Conservation (phyloP, 1,140 invertebrate species). For the Neodiprion lecontei region DNA sequence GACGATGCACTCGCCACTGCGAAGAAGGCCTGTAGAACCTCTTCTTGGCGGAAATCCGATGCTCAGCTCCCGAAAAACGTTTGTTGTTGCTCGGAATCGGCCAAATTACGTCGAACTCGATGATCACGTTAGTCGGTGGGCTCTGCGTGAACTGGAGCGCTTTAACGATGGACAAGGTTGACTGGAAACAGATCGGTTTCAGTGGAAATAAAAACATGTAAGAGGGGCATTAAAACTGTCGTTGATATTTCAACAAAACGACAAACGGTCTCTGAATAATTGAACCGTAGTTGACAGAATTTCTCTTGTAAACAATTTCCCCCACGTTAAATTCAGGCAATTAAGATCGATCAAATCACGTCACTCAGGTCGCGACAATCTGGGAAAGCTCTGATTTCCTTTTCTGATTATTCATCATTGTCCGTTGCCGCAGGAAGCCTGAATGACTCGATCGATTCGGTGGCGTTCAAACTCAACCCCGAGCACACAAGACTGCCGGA, state of each 20-base stretch:
- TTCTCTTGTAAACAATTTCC: not conserved
- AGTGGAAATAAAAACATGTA: slow-evolving; percentile 14
- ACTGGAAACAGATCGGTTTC: slow-evolving; percentile 30
- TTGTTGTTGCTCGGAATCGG: slow-evolving; percentile 43
- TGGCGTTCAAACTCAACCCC: slow-evolving; percentile 2
- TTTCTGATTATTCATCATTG: slow-evolving; percentile 8
- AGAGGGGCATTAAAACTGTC: not conserved
- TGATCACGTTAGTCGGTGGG: slow-evolving; percentile 48
- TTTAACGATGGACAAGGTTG: slow-evolving; percentile 47
- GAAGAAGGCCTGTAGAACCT: slow-evolving; percentile 14
- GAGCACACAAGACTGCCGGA: slow-evolving; percentile 13
- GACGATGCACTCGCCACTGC: slow-evolving; percentile 28
- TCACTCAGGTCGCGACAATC: not conserved
- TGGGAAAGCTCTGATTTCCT: not conserved
- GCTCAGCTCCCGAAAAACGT: not conserved
- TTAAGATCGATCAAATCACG: not conserved
- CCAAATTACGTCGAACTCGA: slow-evolving; percentile 56
- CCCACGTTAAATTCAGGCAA: not conserved
- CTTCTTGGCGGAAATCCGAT: slow-evolving; percentile 1
- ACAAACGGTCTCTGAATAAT: too few species aligned
- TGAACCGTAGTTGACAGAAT: not conserved
- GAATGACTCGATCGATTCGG: slow-evolving; percentile 8
- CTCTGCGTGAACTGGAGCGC: slow-evolving; percentile 41
- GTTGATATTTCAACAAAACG: too few species aligned
- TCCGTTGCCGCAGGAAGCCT: not conserved